These are phyloP conservation scores for Semibalanus balanoides DNA, from an alignment of 1,140 invertebrate species.

Conservation along the genomic window DNA sequence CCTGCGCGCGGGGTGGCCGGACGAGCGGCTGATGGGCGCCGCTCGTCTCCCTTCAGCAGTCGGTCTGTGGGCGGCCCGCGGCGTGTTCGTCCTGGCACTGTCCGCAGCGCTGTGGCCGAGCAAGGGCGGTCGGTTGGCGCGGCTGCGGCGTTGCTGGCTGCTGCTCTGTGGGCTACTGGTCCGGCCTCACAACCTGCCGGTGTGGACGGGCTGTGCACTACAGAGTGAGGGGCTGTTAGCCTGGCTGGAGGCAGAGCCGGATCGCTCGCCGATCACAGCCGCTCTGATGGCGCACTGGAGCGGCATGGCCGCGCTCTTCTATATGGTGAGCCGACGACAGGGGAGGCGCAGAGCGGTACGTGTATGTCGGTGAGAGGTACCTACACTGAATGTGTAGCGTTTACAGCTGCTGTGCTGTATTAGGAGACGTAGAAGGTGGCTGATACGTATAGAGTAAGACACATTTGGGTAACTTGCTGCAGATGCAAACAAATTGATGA, in stretches of 20 bases:
- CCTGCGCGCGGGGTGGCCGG: constrained; percentile 19
- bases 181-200: neutral
- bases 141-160: neutral
- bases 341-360: neutral
- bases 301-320: constrained; percentile 18
- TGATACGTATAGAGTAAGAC: too few relatives aligned
- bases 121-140: neutral
- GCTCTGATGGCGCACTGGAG: constrained; percentile 15
- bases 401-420: too few relatives aligned
- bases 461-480: too few relatives aligned
- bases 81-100: neutral
- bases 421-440: too few relatives aligned
- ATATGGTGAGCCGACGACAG: constrained; percentile 15
- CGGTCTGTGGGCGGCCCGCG: neutral
- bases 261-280: constrained; percentile 9
- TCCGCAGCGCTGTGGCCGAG: neutral
- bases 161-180: neutral
- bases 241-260: neutral
- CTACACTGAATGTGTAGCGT: too few relatives aligned
- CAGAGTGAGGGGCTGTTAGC: neutral
- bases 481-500: too few relatives aligned
- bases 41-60: constrained; percentile 15
- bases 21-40: constrained; percentile 16
- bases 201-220: neutral
- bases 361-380: too few relatives aligned